Evolutionary conservation across 2,888 invertebrate species (phyloP).

Genomic region (Chrysodeixis includens): DNA sequence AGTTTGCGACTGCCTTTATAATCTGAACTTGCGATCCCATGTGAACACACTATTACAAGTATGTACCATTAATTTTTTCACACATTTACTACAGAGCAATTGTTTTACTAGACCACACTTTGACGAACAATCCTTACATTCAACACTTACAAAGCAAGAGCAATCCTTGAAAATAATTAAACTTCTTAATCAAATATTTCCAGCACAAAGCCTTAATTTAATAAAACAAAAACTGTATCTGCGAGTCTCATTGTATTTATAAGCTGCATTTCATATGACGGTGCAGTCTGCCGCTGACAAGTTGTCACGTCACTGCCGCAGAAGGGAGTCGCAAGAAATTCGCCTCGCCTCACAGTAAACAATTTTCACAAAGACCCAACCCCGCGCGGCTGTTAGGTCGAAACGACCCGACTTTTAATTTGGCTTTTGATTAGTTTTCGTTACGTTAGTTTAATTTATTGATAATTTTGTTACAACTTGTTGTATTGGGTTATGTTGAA

Average conservation of each 20-base stretch:
- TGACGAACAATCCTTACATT: too few species aligned
- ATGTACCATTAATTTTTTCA: too few species aligned
- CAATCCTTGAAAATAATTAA: too few species aligned
- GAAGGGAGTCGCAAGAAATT: slow-evolving; percentile 62
- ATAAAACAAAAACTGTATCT: slow-evolving; percentile 39
- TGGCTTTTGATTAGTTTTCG: slow-evolving; percentile 49
- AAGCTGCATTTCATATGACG: slow-evolving; percentile 53
- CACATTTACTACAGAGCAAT: too few species aligned
- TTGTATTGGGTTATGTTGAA: neutral
- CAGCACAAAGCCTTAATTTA: slow-evolving; percentile 30
- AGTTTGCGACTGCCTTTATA: too few species aligned
- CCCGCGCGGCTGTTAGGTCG: slow-evolving; percentile 59
- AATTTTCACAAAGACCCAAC: slow-evolving; percentile 67
- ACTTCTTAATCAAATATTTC: neutral
- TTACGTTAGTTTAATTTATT: slow-evolving; percentile 8
- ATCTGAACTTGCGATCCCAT: too few species aligned
- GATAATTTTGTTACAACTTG: slow-evolving; percentile 1
- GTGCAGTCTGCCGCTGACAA: slow-evolving; percentile 68
- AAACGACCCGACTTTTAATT: slow-evolving; percentile 58
- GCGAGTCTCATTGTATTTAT: slow-evolving; percentile 48
- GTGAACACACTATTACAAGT: too few species aligned
- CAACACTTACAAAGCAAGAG: too few species aligned
- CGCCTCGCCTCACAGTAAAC: slow-evolving; percentile 61
- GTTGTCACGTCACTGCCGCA: slow-evolving; percentile 69
- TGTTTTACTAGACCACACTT: too few species aligned